Conservation (phyloP, 2,888 invertebrate genomes). For the Peribatodes rhomboidaria region DNA sequence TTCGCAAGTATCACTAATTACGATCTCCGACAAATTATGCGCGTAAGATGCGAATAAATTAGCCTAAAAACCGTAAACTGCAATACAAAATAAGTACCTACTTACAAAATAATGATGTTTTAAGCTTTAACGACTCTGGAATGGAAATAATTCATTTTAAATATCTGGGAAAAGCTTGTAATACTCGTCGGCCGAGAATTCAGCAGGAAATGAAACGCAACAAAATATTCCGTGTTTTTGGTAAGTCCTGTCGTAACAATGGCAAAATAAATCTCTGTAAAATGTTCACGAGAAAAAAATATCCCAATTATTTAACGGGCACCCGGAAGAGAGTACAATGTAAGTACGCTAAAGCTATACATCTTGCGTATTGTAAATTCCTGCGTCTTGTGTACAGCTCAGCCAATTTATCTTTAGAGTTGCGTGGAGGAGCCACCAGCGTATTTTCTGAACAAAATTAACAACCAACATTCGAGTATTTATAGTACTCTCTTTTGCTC, state of each 20-base stretch:
- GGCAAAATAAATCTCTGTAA: slow-evolving; percentile 22
- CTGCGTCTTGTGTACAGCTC: neutral
- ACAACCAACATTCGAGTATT: neutral
- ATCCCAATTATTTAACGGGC: slow-evolving; percentile 22
- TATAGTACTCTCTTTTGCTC: slow-evolving; percentile 1
- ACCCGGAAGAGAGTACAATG: slow-evolving; percentile 28
- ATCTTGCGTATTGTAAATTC: slow-evolving; percentile 10
- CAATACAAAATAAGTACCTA: neutral
- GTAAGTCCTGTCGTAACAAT: slow-evolving; percentile 14
- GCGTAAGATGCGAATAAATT: slow-evolving; percentile 12
- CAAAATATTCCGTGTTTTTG: neutral
- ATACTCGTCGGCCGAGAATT: neutral
- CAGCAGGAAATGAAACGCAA: neutral
- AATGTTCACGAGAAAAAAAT: slow-evolving; percentile 19
- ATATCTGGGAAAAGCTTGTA: neutral
- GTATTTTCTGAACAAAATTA: neutral
- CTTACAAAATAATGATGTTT: slow-evolving; percentile 2
- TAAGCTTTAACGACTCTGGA: neutral
- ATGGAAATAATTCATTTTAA: neutral
- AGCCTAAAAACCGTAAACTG: slow-evolving; percentile 7
- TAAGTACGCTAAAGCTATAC: neutral
- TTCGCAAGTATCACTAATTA: neutral
- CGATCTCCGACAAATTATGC: slow-evolving; percentile 7
- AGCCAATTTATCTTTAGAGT: neutral
- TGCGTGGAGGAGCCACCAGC: neutral